Conservation (phyloP, 2,797 vertebrate species). For the Tapera naevia region DNA sequence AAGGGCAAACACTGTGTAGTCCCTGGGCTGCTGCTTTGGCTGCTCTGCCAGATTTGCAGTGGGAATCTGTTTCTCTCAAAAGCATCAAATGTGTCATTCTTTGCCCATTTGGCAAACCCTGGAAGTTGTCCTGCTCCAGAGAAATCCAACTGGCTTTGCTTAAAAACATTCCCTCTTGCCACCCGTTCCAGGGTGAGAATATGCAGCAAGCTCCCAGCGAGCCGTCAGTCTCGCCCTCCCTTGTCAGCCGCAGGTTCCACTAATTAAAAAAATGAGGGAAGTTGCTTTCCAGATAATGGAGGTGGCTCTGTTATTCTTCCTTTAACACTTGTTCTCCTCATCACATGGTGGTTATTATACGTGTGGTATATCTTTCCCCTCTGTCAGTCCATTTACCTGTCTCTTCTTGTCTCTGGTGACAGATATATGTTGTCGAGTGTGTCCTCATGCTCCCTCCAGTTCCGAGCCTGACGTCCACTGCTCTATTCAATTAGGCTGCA, state of each 20-base stretch:
- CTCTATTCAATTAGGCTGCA: slow-evolving; percentile 65
- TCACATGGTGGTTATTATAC: neutral
- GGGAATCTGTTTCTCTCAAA: neutral
- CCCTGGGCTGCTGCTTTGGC: slow-evolving; percentile 16
- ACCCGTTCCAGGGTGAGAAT: neutral
- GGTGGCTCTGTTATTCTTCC: slow-evolving; percentile 1
- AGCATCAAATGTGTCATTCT: slow-evolving; percentile 13
- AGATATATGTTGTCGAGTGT: slow-evolving; percentile 16
- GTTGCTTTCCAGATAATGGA: neutral
- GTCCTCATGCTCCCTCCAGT: slow-evolving; percentile 35
- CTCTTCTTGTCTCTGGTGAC: neutral
- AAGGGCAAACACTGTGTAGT: neutral
- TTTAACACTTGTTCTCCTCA: slow-evolving; percentile 26
- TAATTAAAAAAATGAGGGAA: slow-evolving; percentile 26
- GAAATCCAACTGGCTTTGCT: neutral
- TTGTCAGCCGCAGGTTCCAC: slow-evolving; percentile 1
- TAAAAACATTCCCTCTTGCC: neutral
- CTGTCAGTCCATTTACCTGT: slow-evolving; percentile 21
- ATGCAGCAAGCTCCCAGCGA: neutral
- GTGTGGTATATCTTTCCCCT: neutral
- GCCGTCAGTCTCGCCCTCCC: neutral
- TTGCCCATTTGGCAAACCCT: neutral
- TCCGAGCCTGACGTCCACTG: slow-evolving; percentile 11
- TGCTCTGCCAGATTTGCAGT: neutral
- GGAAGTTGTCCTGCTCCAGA: slow-evolving; percentile 18